Conservation (phyloP, 1,140 invertebrate species). For the Dryas iulia region DNA sequence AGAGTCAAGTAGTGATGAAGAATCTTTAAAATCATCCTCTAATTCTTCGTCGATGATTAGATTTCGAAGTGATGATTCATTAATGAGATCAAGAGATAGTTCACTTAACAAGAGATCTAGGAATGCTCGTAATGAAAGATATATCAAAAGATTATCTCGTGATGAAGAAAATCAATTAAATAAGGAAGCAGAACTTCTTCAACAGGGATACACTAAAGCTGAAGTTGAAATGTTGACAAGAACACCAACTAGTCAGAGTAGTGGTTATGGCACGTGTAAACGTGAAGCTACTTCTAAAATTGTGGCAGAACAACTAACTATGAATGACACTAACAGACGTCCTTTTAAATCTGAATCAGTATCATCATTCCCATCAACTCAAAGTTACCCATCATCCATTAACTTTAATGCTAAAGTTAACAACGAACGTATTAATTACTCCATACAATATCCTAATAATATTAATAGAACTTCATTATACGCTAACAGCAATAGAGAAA, state of each 20-base stretch:
- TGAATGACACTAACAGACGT: conserved; percentile 57
- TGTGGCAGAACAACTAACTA: conserved; percentile 48
- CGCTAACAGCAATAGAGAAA: conserved; percentile 61
- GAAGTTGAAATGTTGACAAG: conserved; percentile 76
- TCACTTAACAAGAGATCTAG: conserved; percentile 79
- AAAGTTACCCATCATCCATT: conserved; percentile 78
- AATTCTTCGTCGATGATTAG: conserved; percentile 83
- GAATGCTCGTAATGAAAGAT: conserved; percentile 88
- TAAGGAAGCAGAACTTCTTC: conserved; percentile 80
- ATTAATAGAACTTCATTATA: conserved; percentile 57
- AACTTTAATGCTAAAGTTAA: conserved; percentile 80
- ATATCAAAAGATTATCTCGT: conserved; percentile 86
- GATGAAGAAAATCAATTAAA: conserved; percentile 84
- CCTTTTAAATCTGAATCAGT: conserved; percentile 74
- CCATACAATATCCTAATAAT: conserved; percentile 71
- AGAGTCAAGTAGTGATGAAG: conserved; percentile 88
- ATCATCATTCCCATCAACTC: conserved; percentile 75
- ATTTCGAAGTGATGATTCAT: conserved; percentile 85
- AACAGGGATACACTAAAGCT: conserved; percentile 76
- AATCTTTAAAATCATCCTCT: conserved; percentile 81
- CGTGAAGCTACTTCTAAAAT: conserved; percentile 59
- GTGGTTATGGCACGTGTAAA: conserved; percentile 76
- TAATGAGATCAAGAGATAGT: conserved; percentile 81
- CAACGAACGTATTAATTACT: conserved; percentile 78
- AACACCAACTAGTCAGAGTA: conserved; percentile 74